phyloP scores from a whole-genome alignment of 2,797 vertebrate species.

The Spea hammondii region DNA sequence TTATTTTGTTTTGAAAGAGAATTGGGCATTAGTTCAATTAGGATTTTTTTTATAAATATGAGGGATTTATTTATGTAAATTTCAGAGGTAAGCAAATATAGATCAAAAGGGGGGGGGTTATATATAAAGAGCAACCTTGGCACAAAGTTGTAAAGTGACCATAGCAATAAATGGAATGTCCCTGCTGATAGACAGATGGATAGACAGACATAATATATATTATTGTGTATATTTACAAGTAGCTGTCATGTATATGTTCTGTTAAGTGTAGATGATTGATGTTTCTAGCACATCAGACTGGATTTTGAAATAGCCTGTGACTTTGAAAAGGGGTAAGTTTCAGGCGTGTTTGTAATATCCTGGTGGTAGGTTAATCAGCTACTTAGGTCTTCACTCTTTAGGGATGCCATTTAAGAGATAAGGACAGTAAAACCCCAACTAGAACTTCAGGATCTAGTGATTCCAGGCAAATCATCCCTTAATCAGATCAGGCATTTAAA shows the following conservation, averaged over 20 bases:
- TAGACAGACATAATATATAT: no score
- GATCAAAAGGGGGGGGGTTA: no score
- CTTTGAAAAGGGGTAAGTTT: constrained; percentile 43
- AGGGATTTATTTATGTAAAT: no score
- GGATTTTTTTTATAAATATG: no score
- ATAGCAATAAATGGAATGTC: no score
- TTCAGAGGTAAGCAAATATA: no score
- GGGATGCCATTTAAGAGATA: constrained; percentile 36
- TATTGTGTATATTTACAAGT: not conserved
- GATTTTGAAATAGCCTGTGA: constrained; percentile 34
- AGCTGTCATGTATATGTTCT: constrained; percentile 23
- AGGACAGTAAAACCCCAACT: constrained; percentile 37
- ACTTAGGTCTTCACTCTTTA: constrained; percentile 17
- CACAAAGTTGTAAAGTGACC: no score
- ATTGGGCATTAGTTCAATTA: no score
- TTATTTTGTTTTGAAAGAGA: no score
- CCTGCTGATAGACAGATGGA: no score
- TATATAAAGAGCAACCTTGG: no score
- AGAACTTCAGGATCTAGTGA: constrained; percentile 30
- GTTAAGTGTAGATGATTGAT: constrained; percentile 35
- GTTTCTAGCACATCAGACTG: constrained; percentile 25
- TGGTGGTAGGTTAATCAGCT: constrained; percentile 47
- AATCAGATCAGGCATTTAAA: no score
- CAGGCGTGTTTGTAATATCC: constrained; percentile 32
- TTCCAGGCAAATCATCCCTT: not conserved